These are phyloP conservation scores for Oreotrochilus melanogaster DNA, from an alignment of 2,113 vertebrate genomes.

Conservation along the genomic window DNA sequence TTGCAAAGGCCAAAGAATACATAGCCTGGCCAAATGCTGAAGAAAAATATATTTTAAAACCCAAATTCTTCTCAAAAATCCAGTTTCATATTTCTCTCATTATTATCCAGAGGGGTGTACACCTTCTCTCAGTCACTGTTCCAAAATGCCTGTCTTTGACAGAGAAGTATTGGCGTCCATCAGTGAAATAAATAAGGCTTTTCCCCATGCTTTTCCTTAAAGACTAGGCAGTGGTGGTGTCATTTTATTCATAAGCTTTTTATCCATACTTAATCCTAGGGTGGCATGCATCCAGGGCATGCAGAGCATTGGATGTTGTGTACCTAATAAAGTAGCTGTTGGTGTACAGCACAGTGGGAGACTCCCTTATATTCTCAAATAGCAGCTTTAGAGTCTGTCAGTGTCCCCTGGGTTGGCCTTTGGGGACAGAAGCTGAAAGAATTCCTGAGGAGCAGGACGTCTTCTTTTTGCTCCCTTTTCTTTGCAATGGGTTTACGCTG, in stretches of 20 bases:
- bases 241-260: not conserved
- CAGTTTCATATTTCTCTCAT: accelerated
- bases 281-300: not conserved
- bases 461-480: not conserved
- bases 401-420: not conserved
- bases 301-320: not conserved
- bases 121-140: not conserved
- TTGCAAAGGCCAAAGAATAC: not conserved
- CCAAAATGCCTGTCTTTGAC: not conserved
- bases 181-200: not conserved
- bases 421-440: not conserved
- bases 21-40: not conserved
- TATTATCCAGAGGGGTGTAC: not conserved
- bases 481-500: not conserved
- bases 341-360: not conserved
- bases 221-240: not conserved
- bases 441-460: not conserved
- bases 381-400: not conserved
- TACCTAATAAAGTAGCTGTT: not conserved
- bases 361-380: not conserved
- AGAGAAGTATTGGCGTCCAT: not conserved
- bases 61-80: not conserved
- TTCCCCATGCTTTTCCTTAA: not conserved
- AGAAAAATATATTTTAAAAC: not conserved
- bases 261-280: not conserved